These are phyloP conservation scores for Prolemur simus DNA, from an alignment of 2,113 vertebrate genomes.

Conservation along the genomic window DNA sequence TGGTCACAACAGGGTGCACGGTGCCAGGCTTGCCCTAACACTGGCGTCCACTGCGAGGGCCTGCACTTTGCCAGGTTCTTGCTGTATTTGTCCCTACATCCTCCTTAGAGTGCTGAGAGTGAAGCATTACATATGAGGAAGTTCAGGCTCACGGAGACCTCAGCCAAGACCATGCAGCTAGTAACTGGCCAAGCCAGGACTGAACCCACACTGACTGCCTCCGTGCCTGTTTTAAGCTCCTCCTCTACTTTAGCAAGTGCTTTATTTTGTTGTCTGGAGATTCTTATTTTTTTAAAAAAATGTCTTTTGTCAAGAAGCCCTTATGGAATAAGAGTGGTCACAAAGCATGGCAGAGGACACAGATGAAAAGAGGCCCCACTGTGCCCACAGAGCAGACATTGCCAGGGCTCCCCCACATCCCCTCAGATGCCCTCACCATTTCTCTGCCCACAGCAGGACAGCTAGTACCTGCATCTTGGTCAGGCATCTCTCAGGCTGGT, in stretches of 20 bases:
- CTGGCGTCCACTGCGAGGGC: background rate
- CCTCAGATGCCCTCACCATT: background rate
- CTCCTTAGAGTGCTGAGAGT: background rate
- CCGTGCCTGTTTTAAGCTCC: background rate
- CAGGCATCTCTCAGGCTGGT: background rate
- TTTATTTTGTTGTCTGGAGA: constrained; percentile 20
- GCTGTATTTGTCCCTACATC: background rate
- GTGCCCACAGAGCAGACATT: background rate
- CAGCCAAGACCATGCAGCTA: background rate
- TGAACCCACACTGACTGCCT: background rate
- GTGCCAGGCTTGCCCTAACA: background rate
- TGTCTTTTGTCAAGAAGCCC: background rate
- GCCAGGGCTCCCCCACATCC: background rate
- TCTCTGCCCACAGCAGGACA: background rate
- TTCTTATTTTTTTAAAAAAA: background rate
- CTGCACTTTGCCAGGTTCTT: background rate
- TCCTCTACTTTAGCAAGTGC: background rate
- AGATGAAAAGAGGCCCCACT: background rate
- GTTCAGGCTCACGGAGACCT: background rate
- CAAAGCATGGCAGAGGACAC: background rate
- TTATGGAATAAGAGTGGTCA: background rate
- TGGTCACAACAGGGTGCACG: background rate
- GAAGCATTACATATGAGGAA: background rate
- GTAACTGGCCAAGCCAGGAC: background rate
- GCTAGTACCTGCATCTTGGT: background rate